Conservation (phyloP, 2,113 vertebrate species). For the Rhipidura dahli region DNA sequence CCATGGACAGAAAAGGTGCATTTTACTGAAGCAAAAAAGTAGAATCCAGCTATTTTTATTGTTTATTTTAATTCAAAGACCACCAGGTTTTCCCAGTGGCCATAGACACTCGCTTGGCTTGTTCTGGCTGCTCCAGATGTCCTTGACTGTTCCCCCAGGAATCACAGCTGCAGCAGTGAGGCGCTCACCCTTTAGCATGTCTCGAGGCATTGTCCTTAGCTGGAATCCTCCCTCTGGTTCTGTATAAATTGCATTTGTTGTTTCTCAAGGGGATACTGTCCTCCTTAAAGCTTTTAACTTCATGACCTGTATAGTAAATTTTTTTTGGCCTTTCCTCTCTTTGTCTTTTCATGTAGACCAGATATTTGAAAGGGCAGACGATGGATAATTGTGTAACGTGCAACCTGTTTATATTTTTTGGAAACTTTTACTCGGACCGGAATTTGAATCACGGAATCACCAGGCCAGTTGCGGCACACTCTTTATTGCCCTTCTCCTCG, state of each 20-base stretch:
- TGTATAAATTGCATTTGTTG: conserved; percentile 16
- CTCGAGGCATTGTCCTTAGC: conserved; percentile 8
- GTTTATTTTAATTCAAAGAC: background rate
- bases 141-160: background rate
- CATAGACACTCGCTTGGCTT: background rate
- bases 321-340: conserved; percentile 77
- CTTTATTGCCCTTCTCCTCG: conserved; percentile 68
- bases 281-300: conserved; percentile 62
- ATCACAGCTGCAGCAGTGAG: conserved; percentile 13
- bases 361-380: conserved; percentile 81
- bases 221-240: conserved; percentile 20
- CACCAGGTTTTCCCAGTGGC: background rate
- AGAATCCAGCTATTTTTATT: background rate
- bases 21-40: background rate
- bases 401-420: conserved; percentile 66
- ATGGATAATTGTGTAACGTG: conserved; percentile 77
- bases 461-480: conserved; percentile 73
- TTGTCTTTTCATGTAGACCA: conserved; percentile 77
- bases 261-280: conserved; percentile 52
- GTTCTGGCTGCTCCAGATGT: background rate
- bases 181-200: conserved; percentile 24
- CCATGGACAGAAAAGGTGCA: accelerated
- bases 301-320: conserved; percentile 67
- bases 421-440: conserved; percentile 62
- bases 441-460: conserved; percentile 45